Base-by-base conservation (phyloP, 2,113 vertebrate species). In the Heterotis niloticus region DNA sequence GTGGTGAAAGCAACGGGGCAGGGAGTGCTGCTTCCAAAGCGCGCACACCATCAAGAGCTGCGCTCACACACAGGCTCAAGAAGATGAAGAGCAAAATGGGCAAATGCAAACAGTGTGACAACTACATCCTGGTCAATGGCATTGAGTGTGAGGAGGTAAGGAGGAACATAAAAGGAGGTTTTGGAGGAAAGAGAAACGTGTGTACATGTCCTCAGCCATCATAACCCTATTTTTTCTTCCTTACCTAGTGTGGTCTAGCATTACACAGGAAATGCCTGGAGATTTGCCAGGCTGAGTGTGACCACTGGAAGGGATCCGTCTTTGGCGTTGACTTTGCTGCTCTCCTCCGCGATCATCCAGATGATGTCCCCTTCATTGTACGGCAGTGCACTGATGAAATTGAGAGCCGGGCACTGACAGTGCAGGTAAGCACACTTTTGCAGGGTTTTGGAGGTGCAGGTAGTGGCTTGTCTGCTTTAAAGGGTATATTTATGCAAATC, bases 251-350 rank as follows among this genome's bases (percentile, higher is more conserved):
- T 66, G 92, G 88, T 51, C 76, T 97, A 83, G 87, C 94, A 54
- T 91, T 97, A 80, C 97, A 99, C 91, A 95, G 94, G 88, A 97
- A 95, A 86, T 99, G 97, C 52, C 92, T 98, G 16, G 96, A 99
- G 81, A 90, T 87, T 16, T 94, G 95, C 78, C 92, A 95, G 82
- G 88, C 92, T 13, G 88, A 93, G 81, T 99, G 97, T 10, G 95
- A 95, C 51, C 90, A 92, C 80, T 88, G 82, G 84, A 94, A 92
- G 77, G 91, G 88, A 0, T 59, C 90, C 0, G 89, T 98, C 24
- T 98, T 98, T 14, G 96, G 96, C 20, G 82, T 95, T 0, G 88
- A 93, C 83, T 93, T 98, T 78, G 83, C 86, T 0, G 83, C 91
- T 72, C 81, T 96, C 14, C 90, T 89, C 28, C 88, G 89, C 7